Evolutionary conservation across 2,888 invertebrate species (phyloP).

Genomic region (Apodemia zela): DNA sequence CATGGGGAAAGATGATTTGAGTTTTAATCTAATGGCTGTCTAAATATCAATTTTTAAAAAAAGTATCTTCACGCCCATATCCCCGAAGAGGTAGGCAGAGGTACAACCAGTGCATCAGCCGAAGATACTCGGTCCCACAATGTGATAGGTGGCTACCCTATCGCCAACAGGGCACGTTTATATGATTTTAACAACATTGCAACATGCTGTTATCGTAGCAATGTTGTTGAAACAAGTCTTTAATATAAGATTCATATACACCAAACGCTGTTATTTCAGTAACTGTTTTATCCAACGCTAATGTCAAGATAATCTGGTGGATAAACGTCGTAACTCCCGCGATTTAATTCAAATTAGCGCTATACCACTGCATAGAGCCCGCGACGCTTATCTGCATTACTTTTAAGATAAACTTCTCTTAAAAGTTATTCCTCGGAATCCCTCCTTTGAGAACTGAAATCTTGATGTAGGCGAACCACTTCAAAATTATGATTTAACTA

Average conservation of each 20-base stretch:
- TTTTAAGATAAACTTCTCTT: slow-evolving; percentile 23
- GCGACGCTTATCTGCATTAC: slow-evolving; percentile 26
- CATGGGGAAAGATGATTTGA: too few species aligned
- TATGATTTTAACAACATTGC: too few species aligned
- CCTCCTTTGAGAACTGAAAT: slow-evolving; percentile 16
- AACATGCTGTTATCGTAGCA: too few species aligned
- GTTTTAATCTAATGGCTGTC: too few species aligned
- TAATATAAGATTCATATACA: background rate
- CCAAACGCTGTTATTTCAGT: slow-evolving; percentile 7
- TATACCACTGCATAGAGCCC: slow-evolving; percentile 22
- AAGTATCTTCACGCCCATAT: too few species aligned
- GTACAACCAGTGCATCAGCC: too few species aligned
- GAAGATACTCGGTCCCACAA: too few species aligned
- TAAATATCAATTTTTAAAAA: too few species aligned
- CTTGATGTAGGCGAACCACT: slow-evolving; percentile 13
- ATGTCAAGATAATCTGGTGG: slow-evolving; percentile 9
- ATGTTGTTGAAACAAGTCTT: background rate
- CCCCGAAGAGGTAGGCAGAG: too few species aligned
- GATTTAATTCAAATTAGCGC: slow-evolving; percentile 29
- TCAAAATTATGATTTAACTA: slow-evolving; percentile 13
- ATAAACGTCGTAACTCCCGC: slow-evolving; percentile 22
- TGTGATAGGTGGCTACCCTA: too few species aligned
- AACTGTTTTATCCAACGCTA: slow-evolving; percentile 1
- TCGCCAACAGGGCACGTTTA: too few species aligned
- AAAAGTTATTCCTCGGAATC: slow-evolving; percentile 13